Evolutionary conservation across 2,797 vertebrate species (phyloP), one percentile per base, ranked within the genome.

Genomic region (Sebastes taczanowskii): DNA sequence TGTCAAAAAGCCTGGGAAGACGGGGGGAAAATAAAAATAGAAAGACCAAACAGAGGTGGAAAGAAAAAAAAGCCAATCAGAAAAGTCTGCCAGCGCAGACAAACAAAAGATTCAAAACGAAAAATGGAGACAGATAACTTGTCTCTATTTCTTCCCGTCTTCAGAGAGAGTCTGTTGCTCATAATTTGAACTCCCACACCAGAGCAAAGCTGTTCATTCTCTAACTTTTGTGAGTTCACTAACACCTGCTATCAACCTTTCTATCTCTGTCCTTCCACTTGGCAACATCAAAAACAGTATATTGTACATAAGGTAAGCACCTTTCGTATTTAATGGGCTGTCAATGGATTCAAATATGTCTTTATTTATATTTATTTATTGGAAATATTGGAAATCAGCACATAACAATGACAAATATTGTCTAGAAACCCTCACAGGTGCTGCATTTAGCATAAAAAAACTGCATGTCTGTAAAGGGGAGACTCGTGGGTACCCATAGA

Each of bases 1-100:
- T 89, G 78, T 85, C 84, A 87, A 42, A 89, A 87, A 66, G 49
- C 49, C 62, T 10, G 30, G 11, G 55, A 67, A 77, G 68, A 80
- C 18, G 4, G 16, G 29, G 29, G 22, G 52, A 32, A 11, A 53
- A 75, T 75, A 72, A 78, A 69, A 82, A 73, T 27, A 66, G 66
- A 77, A 78, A 81, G 66, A 62, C 46, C 60, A 10, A 71, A 81
- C 32, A 35, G 32, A 78, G 56, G 75, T n/a, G 16, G 53, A 46
- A 7, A 22, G 30, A 16, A 30, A 35, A 63, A 35, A 70, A 30
- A 72, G 49, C 29, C 55, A 71, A 67, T 85, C 29, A 53, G 65
- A 81, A 74, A 49, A 56, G 52, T 77, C 20, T 67, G 69, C 25
- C 20, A 56, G 75, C 8, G 16, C 8, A 70, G 30, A 20, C 9